phyloP scores from a whole-genome alignment of 2,113 vertebrate species.

The Sapajus apella region DNA sequence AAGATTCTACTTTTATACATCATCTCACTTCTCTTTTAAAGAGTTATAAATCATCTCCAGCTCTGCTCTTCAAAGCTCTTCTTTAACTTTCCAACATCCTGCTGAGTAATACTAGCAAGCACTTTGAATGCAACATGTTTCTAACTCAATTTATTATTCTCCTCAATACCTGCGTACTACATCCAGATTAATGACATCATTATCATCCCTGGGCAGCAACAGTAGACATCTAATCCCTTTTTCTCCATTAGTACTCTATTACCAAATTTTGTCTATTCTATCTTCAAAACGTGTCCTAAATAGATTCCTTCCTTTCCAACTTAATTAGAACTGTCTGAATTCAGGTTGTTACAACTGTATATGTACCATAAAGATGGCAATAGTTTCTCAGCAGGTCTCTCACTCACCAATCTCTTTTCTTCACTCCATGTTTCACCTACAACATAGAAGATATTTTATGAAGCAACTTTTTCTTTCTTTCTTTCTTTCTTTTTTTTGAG shows the following conservation, averaged over 20 bases:
- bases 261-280: neutral
- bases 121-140: constrained; percentile 40
- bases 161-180: constrained; percentile 2
- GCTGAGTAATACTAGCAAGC: constrained; percentile 36
- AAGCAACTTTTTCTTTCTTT: neutral
- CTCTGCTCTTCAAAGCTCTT: constrained; percentile 2
- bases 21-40: neutral
- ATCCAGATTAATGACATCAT: constrained; percentile 58
- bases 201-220: constrained; percentile 11
- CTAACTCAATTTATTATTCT: constrained; percentile 56
- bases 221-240: constrained; percentile 13
- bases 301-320: constrained; percentile 13
- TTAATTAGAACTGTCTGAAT: constrained; percentile 27
- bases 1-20: neutral
- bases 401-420: constrained; percentile 6
- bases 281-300: constrained; percentile 33
- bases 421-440: neutral
- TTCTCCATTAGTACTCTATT: neutral
- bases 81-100: constrained; percentile 58
- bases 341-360: neutral
- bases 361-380: neutral
- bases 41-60: constrained; percentile 18
- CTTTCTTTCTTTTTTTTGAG: no score
- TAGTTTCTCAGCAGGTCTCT: neutral
- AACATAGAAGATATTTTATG: neutral